Evolutionary conservation across 2,113 vertebrate species (phyloP), one percentile per base, ranked within the genome.

Genomic region (Spizaetus ornatus): DNA sequence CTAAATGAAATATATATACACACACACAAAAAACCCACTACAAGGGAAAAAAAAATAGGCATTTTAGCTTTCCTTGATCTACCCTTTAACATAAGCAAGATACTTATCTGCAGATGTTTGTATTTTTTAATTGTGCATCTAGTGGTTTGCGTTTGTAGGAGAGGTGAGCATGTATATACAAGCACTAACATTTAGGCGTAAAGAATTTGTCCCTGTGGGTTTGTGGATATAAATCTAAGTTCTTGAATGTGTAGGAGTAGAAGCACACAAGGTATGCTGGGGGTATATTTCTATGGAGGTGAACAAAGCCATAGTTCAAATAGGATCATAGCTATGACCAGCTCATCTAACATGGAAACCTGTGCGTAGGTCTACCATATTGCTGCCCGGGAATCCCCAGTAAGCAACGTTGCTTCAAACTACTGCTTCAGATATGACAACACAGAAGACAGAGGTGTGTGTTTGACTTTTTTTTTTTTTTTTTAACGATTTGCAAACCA

Each of bases 361-460:
- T 1, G 3, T 4, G 2, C 1, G 1, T 4, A 36, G 38, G 4
- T 19, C 36, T 7, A 47, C 6, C 9, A 1, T 1, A 42, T n/a
- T 67, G 32, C 32, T 59, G 13, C 13, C 43, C 47, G 45, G 59
- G 25, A 78, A 95, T 8, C 18, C 25, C 22, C 61, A 27, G 36
- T 10, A 36, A 67, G n/a, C 32, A 40, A 29, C 8, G 2, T 1
- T 38, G 10, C 40, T 62, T 56, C 74, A 10, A 82, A 40, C 20
- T 36, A 5, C 16, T n/a, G 42, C 65, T 86, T 65, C 63, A 47
- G n/a, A 32, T 25, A 40, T 1, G 11, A 23, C 2, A 48, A 56
- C 13, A 27, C 17, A 48, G 31, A 81, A 50, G 20, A n/a, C 29
- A 47, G 72, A 67, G 32, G n/a, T 43, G 14, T 16, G 4, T 11